A percentile compares a stretch with the other conserved stretches of the same genome.
Conservation (phyloP, 2,113 vertebrate genomes). For the Haliaeetus leucogaster region DNA sequence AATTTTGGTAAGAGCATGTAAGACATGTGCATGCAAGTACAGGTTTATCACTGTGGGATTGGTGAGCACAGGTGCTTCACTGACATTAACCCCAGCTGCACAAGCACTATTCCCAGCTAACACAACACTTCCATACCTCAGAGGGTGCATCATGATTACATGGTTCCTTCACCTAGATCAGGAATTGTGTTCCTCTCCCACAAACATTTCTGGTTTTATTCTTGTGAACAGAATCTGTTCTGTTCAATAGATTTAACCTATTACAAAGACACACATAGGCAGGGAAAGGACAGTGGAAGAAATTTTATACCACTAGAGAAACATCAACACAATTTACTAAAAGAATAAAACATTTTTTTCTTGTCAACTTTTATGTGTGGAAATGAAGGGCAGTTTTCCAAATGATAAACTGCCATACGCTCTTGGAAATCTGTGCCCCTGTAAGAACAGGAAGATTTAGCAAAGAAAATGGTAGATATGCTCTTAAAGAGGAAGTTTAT, state of each 20-base stretch:
- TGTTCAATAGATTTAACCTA: background rate
- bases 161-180: background rate
- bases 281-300: background rate
- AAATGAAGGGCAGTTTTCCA: background rate
- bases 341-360: background rate
- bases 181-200: background rate
- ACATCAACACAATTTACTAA: background rate
- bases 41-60: background rate
- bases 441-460: background rate
- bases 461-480: background rate
- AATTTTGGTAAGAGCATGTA: background rate
- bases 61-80: background rate
- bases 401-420: background rate
- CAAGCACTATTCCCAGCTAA: background rate
- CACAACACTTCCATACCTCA: background rate
- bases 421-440: background rate
- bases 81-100: background rate
- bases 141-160: background rate
- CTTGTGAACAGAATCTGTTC: background rate
- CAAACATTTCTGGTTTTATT: background rate
- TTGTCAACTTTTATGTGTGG: background rate
- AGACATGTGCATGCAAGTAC: accelerated
- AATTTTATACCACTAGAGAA: background rate
- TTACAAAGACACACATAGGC: background rate
- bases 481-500: background rate